Evolutionary conservation across 2,797 vertebrate genomes (phyloP), one percentile per base, ranked within the genome.

Genomic region (Huso huso): DNA sequence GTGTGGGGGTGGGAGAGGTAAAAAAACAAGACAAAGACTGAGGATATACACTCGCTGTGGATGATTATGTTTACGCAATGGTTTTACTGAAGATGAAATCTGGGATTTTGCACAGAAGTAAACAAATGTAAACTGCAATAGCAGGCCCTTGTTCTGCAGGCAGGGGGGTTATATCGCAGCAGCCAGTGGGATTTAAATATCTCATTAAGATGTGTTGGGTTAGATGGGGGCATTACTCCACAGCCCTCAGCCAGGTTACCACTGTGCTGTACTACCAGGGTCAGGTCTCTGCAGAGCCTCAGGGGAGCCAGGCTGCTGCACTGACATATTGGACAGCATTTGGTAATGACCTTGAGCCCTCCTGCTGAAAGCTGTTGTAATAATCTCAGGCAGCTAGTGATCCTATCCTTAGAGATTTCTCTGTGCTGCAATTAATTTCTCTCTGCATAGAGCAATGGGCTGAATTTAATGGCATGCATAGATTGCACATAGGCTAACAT

Each of bases 271-370:
- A 37, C 37, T 58, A 58, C 55, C 12, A 7, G 55, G 55, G 55
- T n/a, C 15, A n/a, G 12, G 12, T 11, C 10, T 58, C 11, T 11
- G 10, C 12, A 7, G 10, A 7, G 6, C 55, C 55, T 13, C 3
- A 58, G n/a, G 55, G 55, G 23, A 52, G 15, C 10, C 57, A 6
- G 37, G 48, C 7, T 11, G 49, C 52, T 7, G 48, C 9, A 48
- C 4, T 15, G 52, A 51, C 62, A 49, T 64, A 64, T 58, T 58
- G 18, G 4, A 51, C 11, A 65, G 64, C 52, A 12, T 58, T 8
- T 48, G 10, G 15, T 18, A 4, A 23, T 71, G 71, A 71, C 71
- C 67, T 73, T 76, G 60, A 65, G 49, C 23, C 48, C 62, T 73
- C 48, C 64, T 60, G 48, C 51, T 49, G 50, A 63, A 51, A 10